Percentiles rank a stretch among this genome's conserved stretches.
phyloP scores from a whole-genome alignment of 2,113 vertebrate genomes.

The Ginglymostoma cirratum region DNA sequence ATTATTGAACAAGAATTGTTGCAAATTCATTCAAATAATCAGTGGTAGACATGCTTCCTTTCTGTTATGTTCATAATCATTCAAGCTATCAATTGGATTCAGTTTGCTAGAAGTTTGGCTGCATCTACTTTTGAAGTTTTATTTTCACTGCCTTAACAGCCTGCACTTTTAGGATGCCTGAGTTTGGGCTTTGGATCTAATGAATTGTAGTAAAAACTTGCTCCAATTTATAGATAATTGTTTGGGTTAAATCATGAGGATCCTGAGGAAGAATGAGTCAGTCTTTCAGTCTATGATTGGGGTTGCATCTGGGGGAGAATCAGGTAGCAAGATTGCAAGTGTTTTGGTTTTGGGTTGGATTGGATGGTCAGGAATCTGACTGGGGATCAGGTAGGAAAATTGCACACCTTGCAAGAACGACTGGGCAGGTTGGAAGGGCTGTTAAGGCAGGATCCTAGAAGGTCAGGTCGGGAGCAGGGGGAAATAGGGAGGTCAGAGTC shows the following conservation, averaged over 20 bases:
- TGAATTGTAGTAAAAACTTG: neutral
- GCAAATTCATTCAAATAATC: neutral
- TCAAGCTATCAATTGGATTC: neutral
- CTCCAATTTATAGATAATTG: neutral
- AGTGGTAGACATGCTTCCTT: neutral
- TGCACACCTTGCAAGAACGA: neutral
- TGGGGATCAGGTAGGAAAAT: neutral
- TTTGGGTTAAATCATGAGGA: neutral
- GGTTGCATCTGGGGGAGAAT: neutral
- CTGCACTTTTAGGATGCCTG: neutral
- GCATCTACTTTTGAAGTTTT: neutral
- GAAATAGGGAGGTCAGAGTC: no score
- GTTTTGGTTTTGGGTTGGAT: neutral
- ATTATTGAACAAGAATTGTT: neutral
- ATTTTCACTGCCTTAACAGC: neutral
- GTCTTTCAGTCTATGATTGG: neutral
- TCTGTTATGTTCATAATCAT: neutral
- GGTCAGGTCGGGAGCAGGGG: no score
- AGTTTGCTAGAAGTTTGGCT: neutral
- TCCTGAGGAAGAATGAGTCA: neutral
- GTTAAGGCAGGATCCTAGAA: no score
- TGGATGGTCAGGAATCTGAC: neutral
- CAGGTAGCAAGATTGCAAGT: no score
- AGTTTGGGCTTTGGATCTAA: neutral
- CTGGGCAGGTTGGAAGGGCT: neutral